These are phyloP conservation scores for Onychostruthus taczanowskii DNA, from an alignment of 2,113 vertebrate species.

Conservation along the genomic window DNA sequence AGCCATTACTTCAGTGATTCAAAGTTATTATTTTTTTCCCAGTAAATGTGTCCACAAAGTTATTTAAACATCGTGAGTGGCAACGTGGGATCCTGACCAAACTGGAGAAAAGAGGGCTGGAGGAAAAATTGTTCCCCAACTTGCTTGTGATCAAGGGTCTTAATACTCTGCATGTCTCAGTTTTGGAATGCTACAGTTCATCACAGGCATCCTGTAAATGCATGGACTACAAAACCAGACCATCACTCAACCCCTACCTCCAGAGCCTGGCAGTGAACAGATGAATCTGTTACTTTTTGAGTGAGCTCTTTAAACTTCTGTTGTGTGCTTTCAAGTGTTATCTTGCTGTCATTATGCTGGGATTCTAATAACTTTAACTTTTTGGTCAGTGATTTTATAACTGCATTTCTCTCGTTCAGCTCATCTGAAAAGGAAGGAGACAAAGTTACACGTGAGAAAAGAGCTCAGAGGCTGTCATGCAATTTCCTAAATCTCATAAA, in stretches of 20 bases:
- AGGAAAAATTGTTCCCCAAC: not conserved
- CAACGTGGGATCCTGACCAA: not conserved
- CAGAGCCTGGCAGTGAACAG: slow-evolving; percentile 65
- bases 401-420: slow-evolving; percentile 72
- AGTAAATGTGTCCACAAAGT: not conserved
- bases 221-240: not conserved
- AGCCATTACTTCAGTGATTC: not conserved
- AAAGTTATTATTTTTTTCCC: not conserved
- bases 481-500: not conserved
- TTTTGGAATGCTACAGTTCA: not conserved
- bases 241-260: slow-evolving; percentile 62
- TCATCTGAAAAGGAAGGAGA: slow-evolving; percentile 63
- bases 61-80: not conserved
- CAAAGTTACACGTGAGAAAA: not conserved
- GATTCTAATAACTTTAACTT: slow-evolving; percentile 67
- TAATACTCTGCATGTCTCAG: not conserved
- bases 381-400: slow-evolving; percentile 68
- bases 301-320: slow-evolving; percentile 69
- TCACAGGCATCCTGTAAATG: not conserved
- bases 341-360: slow-evolving; percentile 58
- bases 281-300: slow-evolving; percentile 59
- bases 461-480: not conserved
- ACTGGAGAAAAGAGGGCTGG: not conserved
- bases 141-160: not conserved
- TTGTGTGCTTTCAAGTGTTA: slow-evolving; percentile 59